A percentile compares a stretch with the other conserved stretches of the same genome.
Conservation (phyloP, 2,113 vertebrate genomes). For the Copsychus sechellarum region DNA sequence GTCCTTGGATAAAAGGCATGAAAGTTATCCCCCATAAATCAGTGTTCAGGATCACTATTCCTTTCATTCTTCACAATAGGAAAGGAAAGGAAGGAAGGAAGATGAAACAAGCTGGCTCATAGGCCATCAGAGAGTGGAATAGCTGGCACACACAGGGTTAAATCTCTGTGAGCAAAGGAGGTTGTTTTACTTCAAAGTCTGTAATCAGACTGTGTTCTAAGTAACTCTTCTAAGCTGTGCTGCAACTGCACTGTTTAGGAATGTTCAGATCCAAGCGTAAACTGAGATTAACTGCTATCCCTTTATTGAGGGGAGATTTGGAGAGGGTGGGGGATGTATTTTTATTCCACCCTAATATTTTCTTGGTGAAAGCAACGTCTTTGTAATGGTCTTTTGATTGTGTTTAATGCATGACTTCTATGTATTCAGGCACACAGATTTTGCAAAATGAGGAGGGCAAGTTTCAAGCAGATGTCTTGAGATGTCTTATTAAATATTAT, state of each 20-base stretch:
- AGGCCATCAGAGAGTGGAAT: neutral
- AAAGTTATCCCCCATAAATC: neutral
- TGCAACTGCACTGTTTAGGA: neutral
- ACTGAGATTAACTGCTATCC: neutral
- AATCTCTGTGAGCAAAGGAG: neutral
- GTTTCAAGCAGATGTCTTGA: neutral
- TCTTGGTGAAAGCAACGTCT: neutral
- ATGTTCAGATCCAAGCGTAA: neutral
- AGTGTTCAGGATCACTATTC: neutral
- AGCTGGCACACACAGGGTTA: neutral
- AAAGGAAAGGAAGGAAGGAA: neutral
- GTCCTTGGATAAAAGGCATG: neutral
- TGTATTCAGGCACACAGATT: neutral
- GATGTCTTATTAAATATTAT: neutral
- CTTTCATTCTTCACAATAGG: neutral
- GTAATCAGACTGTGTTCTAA: neutral
- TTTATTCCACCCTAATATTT: neutral
- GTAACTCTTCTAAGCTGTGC: neutral
- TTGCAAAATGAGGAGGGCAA: neutral
- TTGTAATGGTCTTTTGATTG: neutral
- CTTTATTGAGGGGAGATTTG: neutral
- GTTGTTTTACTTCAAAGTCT: neutral
- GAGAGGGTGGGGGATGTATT: accelerated
- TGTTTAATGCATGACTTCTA: neutral
- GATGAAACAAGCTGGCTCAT: neutral